Evolutionary conservation across 2,113 vertebrate genomes (phyloP), one percentile per base, ranked within the genome.

Genomic region (Erpornis zantholeuca): DNA sequence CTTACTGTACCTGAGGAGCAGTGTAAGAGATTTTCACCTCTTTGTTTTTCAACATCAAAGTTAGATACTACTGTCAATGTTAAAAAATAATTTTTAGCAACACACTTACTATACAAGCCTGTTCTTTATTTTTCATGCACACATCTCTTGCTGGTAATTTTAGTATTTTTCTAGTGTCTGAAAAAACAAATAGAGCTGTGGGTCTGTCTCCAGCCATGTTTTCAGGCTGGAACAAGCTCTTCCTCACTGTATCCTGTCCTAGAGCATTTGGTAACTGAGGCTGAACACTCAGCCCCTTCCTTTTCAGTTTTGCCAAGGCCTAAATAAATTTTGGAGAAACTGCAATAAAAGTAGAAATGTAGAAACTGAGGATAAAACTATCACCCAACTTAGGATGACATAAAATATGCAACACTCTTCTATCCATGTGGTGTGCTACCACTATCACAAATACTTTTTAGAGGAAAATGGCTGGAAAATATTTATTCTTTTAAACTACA

Each of bases 251-350:
- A 3, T 47, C 49, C 44, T 52, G 1, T 17, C 21, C 33, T 2
- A 0, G 14, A 28, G 49, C 38, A 19, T 4, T 23, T 6, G 5
- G 10, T 36, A 18, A 23, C 12, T 53, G 21, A 45, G 7, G 38
- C 23, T 3, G 0, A 14, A 5, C 0, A 0, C 66, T 63, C 0
- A 0, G 2, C 7, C 14, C 14, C 7, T 23, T 88, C 28, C 25
- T 57, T 50, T 86, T 54, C 45, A 22, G 44, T 5, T 31, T 42
- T 88, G 9, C 12, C 29, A 80, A 76, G 45, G 36, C 16, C 33
- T 47, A 8, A 77, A 50, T 27, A 76, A 42, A 10, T 73, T 56
- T 72, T 47, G 6, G 19, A 86, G 29, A 49, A 81, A 53, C 15
- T 23, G 16, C 25, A 25, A 15, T 64, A 52, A 52, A 79, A 83